Conservation (phyloP, 2,888 invertebrate species). For the Chouioia cunea region DNA sequence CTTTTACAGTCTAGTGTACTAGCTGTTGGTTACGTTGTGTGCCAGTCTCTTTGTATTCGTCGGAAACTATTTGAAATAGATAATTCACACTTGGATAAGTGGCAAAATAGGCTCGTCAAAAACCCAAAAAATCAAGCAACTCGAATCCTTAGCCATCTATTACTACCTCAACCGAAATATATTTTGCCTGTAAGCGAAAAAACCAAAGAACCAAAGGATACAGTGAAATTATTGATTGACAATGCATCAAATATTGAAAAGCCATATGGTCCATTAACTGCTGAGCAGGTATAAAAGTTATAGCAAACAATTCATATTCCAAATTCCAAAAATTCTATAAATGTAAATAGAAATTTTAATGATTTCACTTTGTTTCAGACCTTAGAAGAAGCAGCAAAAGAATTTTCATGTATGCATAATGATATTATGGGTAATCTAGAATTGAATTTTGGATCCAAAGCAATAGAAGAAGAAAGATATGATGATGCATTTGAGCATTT, state of each 20-base stretch:
- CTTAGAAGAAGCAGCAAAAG: conserved; percentile 57
- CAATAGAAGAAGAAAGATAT: conserved; percentile 73
- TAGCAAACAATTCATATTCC: not conserved
- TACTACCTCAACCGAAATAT: conserved; percentile 54
- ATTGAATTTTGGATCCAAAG: conserved; percentile 73
- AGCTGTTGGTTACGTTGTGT: conserved; percentile 75
- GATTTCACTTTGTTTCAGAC: conserved; percentile 52
- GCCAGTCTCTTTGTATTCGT: conserved; percentile 70
- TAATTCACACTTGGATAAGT: conserved; percentile 49
- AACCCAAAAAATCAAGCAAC: conserved; percentile 51
- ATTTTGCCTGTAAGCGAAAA: conserved; percentile 55
- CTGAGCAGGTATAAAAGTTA: conserved; percentile 57
- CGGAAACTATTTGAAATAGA: conserved; percentile 57
- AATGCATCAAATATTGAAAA: conserved; percentile 19
- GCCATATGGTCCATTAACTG: conserved; percentile 60
- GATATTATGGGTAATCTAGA: conserved; percentile 74
- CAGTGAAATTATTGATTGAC: conserved; percentile 12
- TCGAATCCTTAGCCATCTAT: conserved; percentile 51
- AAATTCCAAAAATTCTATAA: not conserved
- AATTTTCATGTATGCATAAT: conserved; percentile 67
- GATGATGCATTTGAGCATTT: conserved; percentile 73
- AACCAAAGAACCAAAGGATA: conserved; percentile 4
- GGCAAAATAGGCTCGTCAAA: conserved; percentile 51
- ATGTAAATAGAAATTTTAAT: conserved; percentile 3
- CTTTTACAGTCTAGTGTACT: conserved; percentile 73